Base-by-base conservation (phyloP, 2,113 vertebrate genomes). In the Perccottus glenii region DNA sequence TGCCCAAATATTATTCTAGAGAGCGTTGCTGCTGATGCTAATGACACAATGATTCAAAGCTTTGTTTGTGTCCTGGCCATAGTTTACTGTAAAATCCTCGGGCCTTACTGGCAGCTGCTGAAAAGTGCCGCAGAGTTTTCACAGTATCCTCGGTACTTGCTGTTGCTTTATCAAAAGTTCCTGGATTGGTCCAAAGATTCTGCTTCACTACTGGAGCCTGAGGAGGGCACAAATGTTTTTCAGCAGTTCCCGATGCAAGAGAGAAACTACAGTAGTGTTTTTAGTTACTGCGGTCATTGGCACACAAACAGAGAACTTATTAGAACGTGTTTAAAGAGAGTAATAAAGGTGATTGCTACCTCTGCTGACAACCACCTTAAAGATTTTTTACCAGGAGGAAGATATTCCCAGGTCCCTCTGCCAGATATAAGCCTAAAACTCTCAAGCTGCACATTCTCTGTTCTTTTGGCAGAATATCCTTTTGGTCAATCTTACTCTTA, bases 71-170 rank as follows among this genome's bases (percentile, higher is more conserved):
- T 91, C 3, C 68, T 94, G 33, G 92, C 91, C 16, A 51, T 94
- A 2, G 42, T 93, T 36, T 89, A 94, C 82, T 90, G 89, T 73
- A 93, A 94, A 79, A 72, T 94, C 5, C 67, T 94, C 2, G 92
- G 93, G 2, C 93, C 93, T 12, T 91, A 91, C 64, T 92, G 89
- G 90, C 92, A 93, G 76, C 91, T 94, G 0, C 75, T 94, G 36
- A 92, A 81, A 60, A 93, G 93, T 27, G 81, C 70, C 3, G 90
- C 76, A 2, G 87, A 93, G 46, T 94, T 93, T 59, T 33, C 81
- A 0, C 82, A 78, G 27, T 93, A 83, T 48, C 78, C 84, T 60
- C 80, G 73, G 45, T 90, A 92, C 80, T 32, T 91, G 4, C 85
- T 87, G 0, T 69, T 46, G n/a, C 87, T 94, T 61, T 90, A 93